A percentile compares a stretch with the other conserved stretches of the same genome.
Conservation (phyloP, 2,113 vertebrate species). For the Sardina pilchardus region DNA sequence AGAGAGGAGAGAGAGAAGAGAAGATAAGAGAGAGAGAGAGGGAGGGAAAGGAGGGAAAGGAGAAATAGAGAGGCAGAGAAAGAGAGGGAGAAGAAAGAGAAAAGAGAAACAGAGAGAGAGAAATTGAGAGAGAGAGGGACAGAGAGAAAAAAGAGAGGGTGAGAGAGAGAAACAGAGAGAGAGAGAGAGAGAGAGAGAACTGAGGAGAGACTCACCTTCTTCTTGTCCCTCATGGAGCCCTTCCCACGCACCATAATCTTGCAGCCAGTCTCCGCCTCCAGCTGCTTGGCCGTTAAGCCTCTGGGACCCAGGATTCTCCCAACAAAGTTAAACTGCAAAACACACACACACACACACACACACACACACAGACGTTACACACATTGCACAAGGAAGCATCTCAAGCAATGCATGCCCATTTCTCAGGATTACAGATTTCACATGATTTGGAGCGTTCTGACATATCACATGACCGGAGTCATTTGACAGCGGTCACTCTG, state of each 20-base stretch:
- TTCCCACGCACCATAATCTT: slow-evolving; percentile 99
- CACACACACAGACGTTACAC: background rate
- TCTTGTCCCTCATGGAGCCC: slow-evolving; percentile 99
- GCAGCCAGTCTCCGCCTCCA: slow-evolving; percentile 98
- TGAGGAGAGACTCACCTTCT: slow-evolving; percentile 82
- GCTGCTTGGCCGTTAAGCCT: slow-evolving; percentile 96
- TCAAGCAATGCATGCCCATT: background rate
- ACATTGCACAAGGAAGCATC: background rate
- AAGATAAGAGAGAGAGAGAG: slow-evolving; percentile 35
- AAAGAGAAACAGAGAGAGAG: slow-evolving; percentile 47
- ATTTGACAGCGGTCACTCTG: background rate
- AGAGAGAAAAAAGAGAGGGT: background rate
- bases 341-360: slow-evolving; percentile 17
- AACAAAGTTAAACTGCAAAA: slow-evolving; percentile 94
- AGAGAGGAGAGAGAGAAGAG: slow-evolving; percentile 43
- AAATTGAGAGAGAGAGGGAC: slow-evolving; percentile 54
- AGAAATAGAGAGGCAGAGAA: slow-evolving; percentile 35
- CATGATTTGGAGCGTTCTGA: background rate
- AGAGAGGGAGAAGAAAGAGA: too few species aligned
- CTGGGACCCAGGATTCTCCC: slow-evolving; percentile 97
- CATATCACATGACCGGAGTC: background rate
- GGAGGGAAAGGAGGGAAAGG: slow-evolving; percentile 45
- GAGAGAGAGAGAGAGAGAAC: background rate
- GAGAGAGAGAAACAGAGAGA: slow-evolving; percentile 23
- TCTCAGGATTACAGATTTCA: slow-evolving; percentile 1